Percentiles rank a stretch among this genome's conserved stretches.
Conservation (phyloP, 2,888 invertebrate genomes). For the Hemithea aestivaria region DNA sequence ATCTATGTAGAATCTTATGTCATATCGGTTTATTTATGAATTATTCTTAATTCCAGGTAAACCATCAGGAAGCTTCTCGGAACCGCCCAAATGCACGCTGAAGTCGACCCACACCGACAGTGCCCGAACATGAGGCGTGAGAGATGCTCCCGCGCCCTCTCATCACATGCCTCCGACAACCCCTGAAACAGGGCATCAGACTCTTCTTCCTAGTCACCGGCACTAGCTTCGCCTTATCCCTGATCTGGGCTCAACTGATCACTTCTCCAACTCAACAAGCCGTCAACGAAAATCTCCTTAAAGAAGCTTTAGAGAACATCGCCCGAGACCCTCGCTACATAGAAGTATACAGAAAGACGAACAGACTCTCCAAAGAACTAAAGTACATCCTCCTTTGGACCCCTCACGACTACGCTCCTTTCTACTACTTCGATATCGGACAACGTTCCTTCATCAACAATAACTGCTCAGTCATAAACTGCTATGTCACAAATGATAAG, state of each 20-base stretch:
- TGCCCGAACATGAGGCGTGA: slow-evolving; percentile 40
- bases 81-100: slow-evolving; percentile 23
- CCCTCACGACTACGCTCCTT: slow-evolving; percentile 42
- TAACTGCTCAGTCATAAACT: slow-evolving; percentile 56
- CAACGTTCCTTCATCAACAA: slow-evolving; percentile 52
- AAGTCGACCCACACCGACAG: slow-evolving; percentile 2
- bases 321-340: slow-evolving; percentile 50
- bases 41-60: slow-evolving; percentile 21
- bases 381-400: slow-evolving; percentile 66
- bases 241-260: slow-evolving; percentile 45
- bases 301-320: slow-evolving; percentile 53
- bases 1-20: no score
- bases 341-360: slow-evolving; percentile 50
- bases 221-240: slow-evolving; percentile 39
- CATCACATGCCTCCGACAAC: slow-evolving; percentile 7
- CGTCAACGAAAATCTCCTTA: slow-evolving; percentile 36
- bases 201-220: slow-evolving; percentile 44
- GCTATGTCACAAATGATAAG: slow-evolving; percentile 52
- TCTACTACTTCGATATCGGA: slow-evolving; percentile 47
- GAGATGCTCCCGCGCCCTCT: slow-evolving; percentile 16
- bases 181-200: slow-evolving; percentile 38
- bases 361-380: slow-evolving; percentile 41
- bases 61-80: background rate
- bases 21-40: no score
- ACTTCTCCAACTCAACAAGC: slow-evolving; percentile 24